These are phyloP conservation scores for Drosophila mauritiana DNA, from an alignment of 1,140 invertebrate genomes.

Conservation along the genomic window DNA sequence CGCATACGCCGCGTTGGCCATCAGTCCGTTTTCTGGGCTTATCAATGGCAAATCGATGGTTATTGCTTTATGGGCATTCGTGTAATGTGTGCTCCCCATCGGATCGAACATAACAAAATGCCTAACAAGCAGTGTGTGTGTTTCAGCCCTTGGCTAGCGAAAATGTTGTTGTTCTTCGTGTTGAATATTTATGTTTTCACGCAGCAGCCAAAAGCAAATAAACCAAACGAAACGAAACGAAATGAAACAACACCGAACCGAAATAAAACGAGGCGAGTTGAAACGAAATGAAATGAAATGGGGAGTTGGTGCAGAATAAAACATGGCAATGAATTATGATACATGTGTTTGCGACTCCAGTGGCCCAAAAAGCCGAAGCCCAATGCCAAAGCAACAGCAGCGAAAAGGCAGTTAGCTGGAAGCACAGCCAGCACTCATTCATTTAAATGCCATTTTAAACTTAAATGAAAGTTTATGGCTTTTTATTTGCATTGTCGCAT, in stretches of 20 bases:
- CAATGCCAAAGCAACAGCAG: slow-evolving; percentile 12
- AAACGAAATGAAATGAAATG: slow-evolving; percentile 11
- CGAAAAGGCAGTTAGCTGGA: slow-evolving; percentile 35
- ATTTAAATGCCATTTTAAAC: slow-evolving; percentile 84
- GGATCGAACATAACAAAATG: slow-evolving; percentile 47
- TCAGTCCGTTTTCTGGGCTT: slow-evolving; percentile 38
- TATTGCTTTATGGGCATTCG: slow-evolving; percentile 53
- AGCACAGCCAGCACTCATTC: slow-evolving; percentile 70
- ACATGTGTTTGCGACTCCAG: slow-evolving; percentile 73
- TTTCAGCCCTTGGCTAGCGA: slow-evolving; percentile 40
- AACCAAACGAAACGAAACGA: slow-evolving; percentile 42
- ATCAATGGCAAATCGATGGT: slow-evolving; percentile 61
- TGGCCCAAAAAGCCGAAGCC: slow-evolving; percentile 39
- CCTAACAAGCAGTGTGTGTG: slow-evolving; percentile 39
- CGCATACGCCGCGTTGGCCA: slow-evolving; percentile 49
- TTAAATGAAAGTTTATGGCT: slow-evolving; percentile 84
- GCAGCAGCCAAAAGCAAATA: slow-evolving; percentile 66
- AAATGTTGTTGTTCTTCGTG: slow-evolving; percentile 39
- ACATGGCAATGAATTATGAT: slow-evolving; percentile 83
- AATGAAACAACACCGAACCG: slow-evolving; percentile 22
- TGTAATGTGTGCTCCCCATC: slow-evolving; percentile 22
- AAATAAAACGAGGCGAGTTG: slow-evolving; percentile 12
- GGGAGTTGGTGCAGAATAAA: slow-evolving; percentile 72
- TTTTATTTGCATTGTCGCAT: slow-evolving; percentile 78
- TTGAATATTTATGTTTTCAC: slow-evolving; percentile 76